A percentile compares a stretch with the other conserved stretches of the same genome.
These are phyloP conservation scores for Palythoa caribaeorum DNA, from an alignment of 92 coral and sea anemone species.

Conservation along the genomic window DNA sequence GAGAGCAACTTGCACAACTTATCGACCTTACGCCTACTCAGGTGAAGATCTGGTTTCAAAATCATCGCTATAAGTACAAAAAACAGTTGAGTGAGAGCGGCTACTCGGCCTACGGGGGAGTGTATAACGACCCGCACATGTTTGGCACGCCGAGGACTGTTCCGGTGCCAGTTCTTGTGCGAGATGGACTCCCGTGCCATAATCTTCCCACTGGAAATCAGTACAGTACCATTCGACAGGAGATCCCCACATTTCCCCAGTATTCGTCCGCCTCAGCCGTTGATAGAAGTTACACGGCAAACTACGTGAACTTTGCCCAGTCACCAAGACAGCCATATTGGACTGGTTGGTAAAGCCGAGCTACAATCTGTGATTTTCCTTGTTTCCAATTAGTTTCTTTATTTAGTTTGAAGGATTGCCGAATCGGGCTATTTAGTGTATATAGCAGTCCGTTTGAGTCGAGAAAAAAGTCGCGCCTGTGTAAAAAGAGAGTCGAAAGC, in stretches of 20 bases:
- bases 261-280: slow-evolving; percentile 37
- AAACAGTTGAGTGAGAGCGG: slow-evolving; percentile 88
- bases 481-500: neutral
- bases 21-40: slow-evolving; percentile 96
- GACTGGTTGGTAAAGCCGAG: slow-evolving; percentile 27
- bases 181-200: slow-evolving; percentile 78
- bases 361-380: neutral
- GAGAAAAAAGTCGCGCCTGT: neutral
- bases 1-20: slow-evolving; percentile 89
- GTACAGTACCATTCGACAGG: slow-evolving; percentile 26
- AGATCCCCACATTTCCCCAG: slow-evolving; percentile 29
- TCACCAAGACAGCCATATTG: slow-evolving; percentile 44
- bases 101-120: slow-evolving; percentile 59
- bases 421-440: neutral
- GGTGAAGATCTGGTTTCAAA: slow-evolving; percentile 99
- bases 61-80: slow-evolving; percentile 96
- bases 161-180: slow-evolving; percentile 79
- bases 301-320: slow-evolving; percentile 32
- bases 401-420: neutral
- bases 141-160: slow-evolving; percentile 70
- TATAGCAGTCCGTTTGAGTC: neutral
- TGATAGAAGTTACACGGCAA: slow-evolving; percentile 39
- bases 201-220: slow-evolving; percentile 42
- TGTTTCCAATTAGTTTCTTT: neutral
- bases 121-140: slow-evolving; percentile 49